Conservation (phyloP, 1,140 invertebrate genomes). For the Microplitis demolitor region DNA sequence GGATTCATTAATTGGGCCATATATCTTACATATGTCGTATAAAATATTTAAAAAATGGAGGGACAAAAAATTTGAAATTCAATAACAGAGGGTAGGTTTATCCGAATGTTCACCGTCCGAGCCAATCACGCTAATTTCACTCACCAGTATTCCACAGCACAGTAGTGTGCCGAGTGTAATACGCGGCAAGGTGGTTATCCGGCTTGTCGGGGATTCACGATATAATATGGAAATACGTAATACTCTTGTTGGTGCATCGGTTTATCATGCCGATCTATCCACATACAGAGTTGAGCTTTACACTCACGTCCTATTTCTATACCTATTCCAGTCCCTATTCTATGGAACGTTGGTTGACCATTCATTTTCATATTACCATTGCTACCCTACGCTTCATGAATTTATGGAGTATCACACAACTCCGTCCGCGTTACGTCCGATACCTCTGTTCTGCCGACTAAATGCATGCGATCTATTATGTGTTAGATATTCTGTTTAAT, state of each 20-base stretch:
- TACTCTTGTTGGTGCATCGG: neutral
- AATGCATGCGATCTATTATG: too few species aligned
- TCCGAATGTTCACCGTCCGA: neutral
- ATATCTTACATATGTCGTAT: too few species aligned
- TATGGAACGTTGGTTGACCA: neutral
- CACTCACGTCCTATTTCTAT: too few species aligned
- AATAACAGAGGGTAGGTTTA: neutral
- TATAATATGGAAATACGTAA: neutral
- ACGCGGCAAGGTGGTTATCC: neutral
- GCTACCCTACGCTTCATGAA: neutral
- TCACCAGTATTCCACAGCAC: neutral
- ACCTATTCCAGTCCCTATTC: too few species aligned
- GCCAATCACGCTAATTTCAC: neutral
- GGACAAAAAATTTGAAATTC: neutral
- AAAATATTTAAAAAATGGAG: too few species aligned
- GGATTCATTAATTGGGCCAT: too few species aligned
- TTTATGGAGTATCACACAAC: neutral
- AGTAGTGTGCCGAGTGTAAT: too few species aligned
- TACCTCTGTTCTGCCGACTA: too few species aligned
- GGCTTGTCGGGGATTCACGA: neutral
- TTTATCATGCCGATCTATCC: neutral
- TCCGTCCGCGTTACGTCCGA: too few species aligned
- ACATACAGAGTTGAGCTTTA: too few species aligned
- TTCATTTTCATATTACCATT: neutral
- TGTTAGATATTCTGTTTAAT: too few species aligned